These are phyloP conservation scores for Cotesia typhae DNA, from an alignment of 1,140 invertebrate species.

Conservation along the genomic window DNA sequence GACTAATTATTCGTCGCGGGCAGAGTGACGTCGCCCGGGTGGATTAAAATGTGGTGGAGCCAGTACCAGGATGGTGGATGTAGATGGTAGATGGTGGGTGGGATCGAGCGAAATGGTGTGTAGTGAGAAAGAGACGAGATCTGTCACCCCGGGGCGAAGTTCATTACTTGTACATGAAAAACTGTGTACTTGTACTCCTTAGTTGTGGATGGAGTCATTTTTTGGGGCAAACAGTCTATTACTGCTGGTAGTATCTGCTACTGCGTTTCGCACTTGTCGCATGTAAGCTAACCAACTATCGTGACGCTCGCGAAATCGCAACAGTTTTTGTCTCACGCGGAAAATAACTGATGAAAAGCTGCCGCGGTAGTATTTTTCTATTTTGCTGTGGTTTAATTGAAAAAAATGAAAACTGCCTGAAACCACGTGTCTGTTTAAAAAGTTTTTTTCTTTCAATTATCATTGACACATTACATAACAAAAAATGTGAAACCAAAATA, in stretches of 20 bases:
- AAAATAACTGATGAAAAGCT: slow-evolving; percentile 26
- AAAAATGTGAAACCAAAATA: background rate
- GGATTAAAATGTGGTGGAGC: slow-evolving; percentile 35
- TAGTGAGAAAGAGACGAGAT: slow-evolving; percentile 28
- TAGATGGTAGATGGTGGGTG: slow-evolving; percentile 27
- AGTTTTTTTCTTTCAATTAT: slow-evolving; percentile 1
- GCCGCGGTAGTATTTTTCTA: background rate
- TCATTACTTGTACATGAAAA: slow-evolving; percentile 34
- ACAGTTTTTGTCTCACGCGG: slow-evolving; percentile 20
- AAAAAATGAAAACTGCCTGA: slow-evolving; percentile 11
- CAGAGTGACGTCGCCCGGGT: slow-evolving; percentile 33
- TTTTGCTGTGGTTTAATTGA: background rate
- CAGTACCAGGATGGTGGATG: too few relatives aligned
- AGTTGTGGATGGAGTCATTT: background rate
- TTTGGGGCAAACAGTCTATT: slow-evolving; percentile 7
- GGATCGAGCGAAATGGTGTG: slow-evolving; percentile 26
- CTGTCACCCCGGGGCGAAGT: slow-evolving; percentile 11
- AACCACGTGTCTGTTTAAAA: background rate
- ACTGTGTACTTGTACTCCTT: slow-evolving; percentile 20
- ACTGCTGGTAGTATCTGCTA: background rate
- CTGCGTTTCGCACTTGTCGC: slow-evolving; percentile 38
- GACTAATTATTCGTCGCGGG: slow-evolving; percentile 60
- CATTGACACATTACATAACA: slow-evolving; percentile 1
- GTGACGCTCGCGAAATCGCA: slow-evolving; percentile 8
- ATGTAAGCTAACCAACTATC: slow-evolving; percentile 7